A percentile compares a stretch with the other conserved stretches of the same genome.
phyloP scores from a whole-genome alignment of 1,140 invertebrate species.

The Drosophila guanche region DNA sequence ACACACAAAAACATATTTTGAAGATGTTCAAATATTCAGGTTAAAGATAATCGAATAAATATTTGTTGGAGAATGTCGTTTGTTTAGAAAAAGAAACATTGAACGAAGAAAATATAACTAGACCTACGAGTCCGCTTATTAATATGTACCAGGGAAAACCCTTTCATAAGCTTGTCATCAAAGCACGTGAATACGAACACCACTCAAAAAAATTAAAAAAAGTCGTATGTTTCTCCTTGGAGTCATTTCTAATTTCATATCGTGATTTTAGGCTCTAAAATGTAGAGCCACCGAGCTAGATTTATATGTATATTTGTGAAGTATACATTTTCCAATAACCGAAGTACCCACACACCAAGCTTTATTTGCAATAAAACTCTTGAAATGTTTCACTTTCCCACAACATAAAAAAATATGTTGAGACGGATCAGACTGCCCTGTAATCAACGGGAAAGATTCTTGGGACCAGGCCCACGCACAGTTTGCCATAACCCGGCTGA shows the following conservation, averaged over 20 bases:
- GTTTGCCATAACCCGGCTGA: slow-evolving; percentile 9
- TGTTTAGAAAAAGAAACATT: slow-evolving; percentile 2
- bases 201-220: slow-evolving; percentile 24
- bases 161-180: slow-evolving; percentile 9
- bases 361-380: not conserved
- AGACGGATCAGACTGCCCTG: slow-evolving; percentile 22
- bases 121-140: slow-evolving; percentile 14
- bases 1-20: slow-evolving; percentile 31
- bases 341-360: not conserved
- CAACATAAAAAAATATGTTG: slow-evolving; percentile 21
- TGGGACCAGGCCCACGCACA: slow-evolving; percentile 34
- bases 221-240: slow-evolving; percentile 23
- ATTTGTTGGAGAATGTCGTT: not conserved
- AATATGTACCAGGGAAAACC: not conserved
- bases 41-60: slow-evolving; percentile 42
- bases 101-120: not conserved
- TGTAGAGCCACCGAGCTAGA: slow-evolving; percentile 3
- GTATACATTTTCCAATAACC: slow-evolving; percentile 1
- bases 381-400: slow-evolving; percentile 13
- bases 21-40: slow-evolving; percentile 6
- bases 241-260: slow-evolving; percentile 16
- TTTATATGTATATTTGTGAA: slow-evolving; percentile 6
- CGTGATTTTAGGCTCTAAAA: slow-evolving; percentile 8
- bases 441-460: slow-evolving; percentile 20
- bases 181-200: slow-evolving; percentile 2